Evolutionary conservation across 2,797 vertebrate genomes (phyloP).

Genomic region (Eulemur coronatus): DNA sequence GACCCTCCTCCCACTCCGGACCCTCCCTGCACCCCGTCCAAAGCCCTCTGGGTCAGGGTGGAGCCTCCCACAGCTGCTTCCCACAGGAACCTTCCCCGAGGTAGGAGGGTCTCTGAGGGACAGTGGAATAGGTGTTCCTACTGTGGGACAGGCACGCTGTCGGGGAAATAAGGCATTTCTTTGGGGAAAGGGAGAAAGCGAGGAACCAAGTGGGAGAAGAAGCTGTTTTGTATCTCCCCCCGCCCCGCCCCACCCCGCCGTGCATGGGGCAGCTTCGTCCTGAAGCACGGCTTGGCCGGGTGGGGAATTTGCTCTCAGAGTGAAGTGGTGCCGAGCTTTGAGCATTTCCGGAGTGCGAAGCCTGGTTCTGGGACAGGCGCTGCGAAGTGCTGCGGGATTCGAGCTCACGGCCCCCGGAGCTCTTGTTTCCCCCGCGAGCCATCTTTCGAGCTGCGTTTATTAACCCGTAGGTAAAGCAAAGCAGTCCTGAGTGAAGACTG

Average conservation of each 20-base stretch:
- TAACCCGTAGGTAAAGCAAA: no score
- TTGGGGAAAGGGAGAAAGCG: neutral
- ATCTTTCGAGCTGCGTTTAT: fast-evolving
- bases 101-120: neutral
- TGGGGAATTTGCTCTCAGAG: fast-evolving
- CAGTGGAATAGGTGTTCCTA: neutral
- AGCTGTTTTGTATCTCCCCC: no score
- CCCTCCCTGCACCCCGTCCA: no score
- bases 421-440: fast-evolving
- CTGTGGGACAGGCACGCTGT: fast-evolving
- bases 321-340: neutral
- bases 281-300: fast-evolving
- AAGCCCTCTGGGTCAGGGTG: no score
- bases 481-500: neutral
- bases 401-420: neutral
- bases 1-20: fast-evolving
- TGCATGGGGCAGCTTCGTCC: fast-evolving
- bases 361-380: neutral
- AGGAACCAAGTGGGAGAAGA: neutral
- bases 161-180: neutral
- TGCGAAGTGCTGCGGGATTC: fast-evolving
- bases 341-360: no score
- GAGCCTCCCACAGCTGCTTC: neutral
- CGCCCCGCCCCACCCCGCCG: fast-evolving
- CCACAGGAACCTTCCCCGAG: neutral